Conservation (phyloP, 2,797 vertebrate genomes). For the Sebastes paucispinis region DNA sequence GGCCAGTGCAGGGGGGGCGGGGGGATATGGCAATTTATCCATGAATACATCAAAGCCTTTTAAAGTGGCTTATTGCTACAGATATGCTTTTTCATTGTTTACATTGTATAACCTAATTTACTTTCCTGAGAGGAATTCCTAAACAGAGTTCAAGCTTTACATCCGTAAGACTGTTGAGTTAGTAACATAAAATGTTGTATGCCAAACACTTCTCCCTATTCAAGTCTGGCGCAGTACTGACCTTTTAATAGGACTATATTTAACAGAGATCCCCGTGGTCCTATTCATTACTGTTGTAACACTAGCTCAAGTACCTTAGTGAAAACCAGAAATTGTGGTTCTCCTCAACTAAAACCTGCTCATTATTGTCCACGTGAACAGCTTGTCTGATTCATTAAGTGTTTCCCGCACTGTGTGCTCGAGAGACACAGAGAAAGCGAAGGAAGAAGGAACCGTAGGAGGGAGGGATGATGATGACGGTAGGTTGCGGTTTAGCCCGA, state of each 20-base stretch:
- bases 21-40: slow-evolving; percentile 71
- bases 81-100: slow-evolving; percentile 67
- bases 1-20: slow-evolving; percentile 34
- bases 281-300: slow-evolving; percentile 72
- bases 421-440: slow-evolving; percentile 62
- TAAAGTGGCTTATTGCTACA: slow-evolving; percentile 60
- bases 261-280: slow-evolving; percentile 61
- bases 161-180: slow-evolving; percentile 16
- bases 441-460: slow-evolving; percentile 53
- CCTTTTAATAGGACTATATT: slow-evolving; percentile 72
- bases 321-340: slow-evolving; percentile 74
- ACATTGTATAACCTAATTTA: slow-evolving; percentile 62
- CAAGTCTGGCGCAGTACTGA: slow-evolving; percentile 38
- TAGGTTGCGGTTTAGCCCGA: slow-evolving; percentile 65
- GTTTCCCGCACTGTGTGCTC: slow-evolving; percentile 66
- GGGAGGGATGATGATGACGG: slow-evolving; percentile 52
- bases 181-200: slow-evolving; percentile 13
- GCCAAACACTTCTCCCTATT: background rate
- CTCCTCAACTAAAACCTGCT: slow-evolving; percentile 78
- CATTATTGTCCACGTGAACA: slow-evolving; percentile 81
- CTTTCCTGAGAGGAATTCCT: slow-evolving; percentile 48
- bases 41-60: slow-evolving; percentile 72
- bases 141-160: slow-evolving; percentile 32
- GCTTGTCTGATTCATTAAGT: slow-evolving; percentile 82
- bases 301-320: slow-evolving; percentile 65